Base-by-base conservation (phyloP, 1,140 invertebrate species). In the Pogonomyrmex barbatus region DNA sequence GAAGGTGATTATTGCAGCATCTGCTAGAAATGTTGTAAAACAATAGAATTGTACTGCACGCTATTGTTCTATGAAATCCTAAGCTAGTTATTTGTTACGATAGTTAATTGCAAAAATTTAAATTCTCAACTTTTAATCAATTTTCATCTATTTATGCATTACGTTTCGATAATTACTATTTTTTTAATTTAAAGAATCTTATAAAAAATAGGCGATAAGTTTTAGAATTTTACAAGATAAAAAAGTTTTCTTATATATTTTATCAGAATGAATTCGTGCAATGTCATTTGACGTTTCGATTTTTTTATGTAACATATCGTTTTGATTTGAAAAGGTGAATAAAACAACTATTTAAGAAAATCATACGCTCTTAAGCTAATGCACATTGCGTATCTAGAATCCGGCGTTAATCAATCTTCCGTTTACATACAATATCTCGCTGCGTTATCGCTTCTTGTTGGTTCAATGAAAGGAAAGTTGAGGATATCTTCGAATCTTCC, bases 391-490 rank as follows among this genome's bases (percentile, higher is more conserved):
- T 12, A 17, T 8, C 12, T 77, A 60, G 42, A 75, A 42, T 68
- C 47, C 24, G 14, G 42, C 70, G 39, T 89, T 89, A 89, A 89
- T 89, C 82, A 88, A 87, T 89, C 88, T 88, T 88, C 67, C 60
- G 70, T 85, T 89, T 52, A 78, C 58, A 45, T 79, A 73, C 87
- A 70, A 77, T 89, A 88, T 89, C 67, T 68, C 14, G 6, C 14
- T 30, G 52, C 39, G 52, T 65, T 88, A 54, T 86, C 84, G 68
- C 52, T 33, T 36, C 24, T 36, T 5, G 75, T 5, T 75, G 50
- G 65, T 78, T 89, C n/a, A 88, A 88, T 89, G n/a, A 45, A 42
- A 70, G 71, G 9, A n/a, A 89, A 86, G 88, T 75, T 71, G 83
- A 81, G 50, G 39, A 70, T 81, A 81, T 47, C 63, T 81, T 71